Evolutionary conservation across 2,797 vertebrate genomes (phyloP), one percentile per base, ranked within the genome.

Genomic region (Otolemur crassicaudatus): DNA sequence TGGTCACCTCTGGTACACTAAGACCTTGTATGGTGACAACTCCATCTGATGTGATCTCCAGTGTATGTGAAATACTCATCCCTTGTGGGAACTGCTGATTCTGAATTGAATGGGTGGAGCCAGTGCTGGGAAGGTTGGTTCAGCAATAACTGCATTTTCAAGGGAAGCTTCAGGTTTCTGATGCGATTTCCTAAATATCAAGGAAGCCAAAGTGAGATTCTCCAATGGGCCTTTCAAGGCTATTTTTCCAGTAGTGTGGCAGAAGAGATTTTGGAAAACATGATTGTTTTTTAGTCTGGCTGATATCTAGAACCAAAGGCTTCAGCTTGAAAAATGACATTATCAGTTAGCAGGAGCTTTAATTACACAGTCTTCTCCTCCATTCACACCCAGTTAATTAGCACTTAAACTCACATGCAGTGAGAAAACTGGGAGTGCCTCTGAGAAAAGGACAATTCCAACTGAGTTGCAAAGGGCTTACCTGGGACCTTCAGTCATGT

Each of bases 241-340:
- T 63, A 9, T 61, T 58, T 85, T 56, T 19, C 58, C 49, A 12
- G 19, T 27, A 56, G 19, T 10, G n/a, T 25, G 49, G 17, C 37
- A 56, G 87, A 73, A 61, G n/a, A 46, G n/a, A 43, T 67, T 82
- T 91, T 20, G 4, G 63, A 86, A 27, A 13, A 27, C 34, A 60
- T 0, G 0, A 25, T 34, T 56, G 27, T 25, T 76, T 83, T 82
- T 5, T 29, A 79, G n/a, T 79, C 61, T 84, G 73, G 58, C 17
- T 77, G 43, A 79, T 56, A 69, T 61, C 81, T 69, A 82, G 72
- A 75, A 82, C 49, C 40, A 43, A 85, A 58, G 69, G 3, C 79
- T 90, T 95, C 23, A 31, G 23, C 67, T 85, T 83, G 90, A 77
- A 94, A 94, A 94, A 83, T 2, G 17, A 37, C 40, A 7, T 69